Evolutionary conservation across 2,113 vertebrate species (phyloP).

Genomic region (Indicator maculatus): DNA sequence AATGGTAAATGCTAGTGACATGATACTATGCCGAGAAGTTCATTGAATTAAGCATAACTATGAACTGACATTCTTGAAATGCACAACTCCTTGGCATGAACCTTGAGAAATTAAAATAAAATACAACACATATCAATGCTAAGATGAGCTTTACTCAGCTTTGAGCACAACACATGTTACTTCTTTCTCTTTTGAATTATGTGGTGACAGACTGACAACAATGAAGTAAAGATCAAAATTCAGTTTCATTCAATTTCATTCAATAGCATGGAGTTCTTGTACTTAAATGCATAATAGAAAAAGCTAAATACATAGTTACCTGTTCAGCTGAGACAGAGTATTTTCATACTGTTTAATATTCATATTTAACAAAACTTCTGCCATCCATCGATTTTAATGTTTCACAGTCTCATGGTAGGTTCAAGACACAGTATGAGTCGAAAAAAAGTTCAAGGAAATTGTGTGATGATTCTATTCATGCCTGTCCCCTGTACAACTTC

Average conservation of each 20-base stretch:
- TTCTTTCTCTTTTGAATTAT: neutral
- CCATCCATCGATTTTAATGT: neutral
- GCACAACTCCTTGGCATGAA: neutral
- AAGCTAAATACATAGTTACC: neutral
- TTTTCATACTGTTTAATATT: neutral
- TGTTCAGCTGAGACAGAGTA: neutral
- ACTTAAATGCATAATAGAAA: neutral
- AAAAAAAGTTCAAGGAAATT: neutral
- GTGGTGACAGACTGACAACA: neutral
- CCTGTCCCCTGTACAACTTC: neutral
- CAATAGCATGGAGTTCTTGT: neutral
- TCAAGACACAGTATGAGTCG: neutral
- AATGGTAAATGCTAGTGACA: neutral
- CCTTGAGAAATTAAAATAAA: slow-evolving; percentile 20
- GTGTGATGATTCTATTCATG: neutral
- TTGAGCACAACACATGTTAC: neutral
- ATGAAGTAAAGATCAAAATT: neutral
- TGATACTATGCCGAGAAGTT: neutral
- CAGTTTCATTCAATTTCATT: neutral
- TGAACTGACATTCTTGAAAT: neutral
- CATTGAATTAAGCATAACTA: slow-evolving; percentile 13
- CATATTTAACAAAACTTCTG: neutral
- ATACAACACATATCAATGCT: neutral
- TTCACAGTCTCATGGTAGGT: neutral
- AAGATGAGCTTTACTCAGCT: neutral